Percentiles rank a stretch among this genome's conserved stretches.
These are phyloP conservation scores for Odocoileus virginianus DNA, from an alignment of 2,113 vertebrate genomes.

Conservation along the genomic window DNA sequence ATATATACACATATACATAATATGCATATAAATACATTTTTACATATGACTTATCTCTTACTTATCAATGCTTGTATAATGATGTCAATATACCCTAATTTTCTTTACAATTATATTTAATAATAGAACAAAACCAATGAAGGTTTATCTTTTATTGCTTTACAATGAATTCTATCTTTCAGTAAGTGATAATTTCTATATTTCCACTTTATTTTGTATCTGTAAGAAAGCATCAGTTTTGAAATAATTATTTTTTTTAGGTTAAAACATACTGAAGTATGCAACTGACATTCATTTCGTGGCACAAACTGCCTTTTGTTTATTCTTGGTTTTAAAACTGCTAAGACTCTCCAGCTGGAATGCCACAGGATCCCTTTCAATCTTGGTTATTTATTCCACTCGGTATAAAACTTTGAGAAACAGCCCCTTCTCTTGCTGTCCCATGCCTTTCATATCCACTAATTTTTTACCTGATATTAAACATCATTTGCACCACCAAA, in stretches of 20 bases:
- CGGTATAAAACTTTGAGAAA: neutral
- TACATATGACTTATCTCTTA: conserved; percentile 12
- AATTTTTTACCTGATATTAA: neutral
- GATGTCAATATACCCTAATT: neutral
- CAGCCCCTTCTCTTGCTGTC: neutral
- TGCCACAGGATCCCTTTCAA: neutral
- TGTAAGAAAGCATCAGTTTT: neutral
- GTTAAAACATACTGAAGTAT: neutral
- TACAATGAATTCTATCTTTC: neutral
- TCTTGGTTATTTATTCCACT: neutral
- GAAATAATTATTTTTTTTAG: neutral
- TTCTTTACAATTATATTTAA: neutral
- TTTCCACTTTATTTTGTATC: neutral
- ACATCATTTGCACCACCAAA: neutral
- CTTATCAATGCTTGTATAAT: neutral
- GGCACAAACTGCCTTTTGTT: neutral
- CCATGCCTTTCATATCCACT: neutral
- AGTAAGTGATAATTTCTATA: neutral
- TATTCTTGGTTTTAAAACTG: neutral
- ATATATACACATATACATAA: neutral
- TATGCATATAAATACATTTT: neutral
- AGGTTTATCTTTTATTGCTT: neutral
- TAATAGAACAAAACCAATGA: neutral
- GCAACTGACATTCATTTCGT: neutral
- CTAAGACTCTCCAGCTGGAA: neutral